Conservation (phyloP, 2,888 invertebrate species). For the Drosophila birchii region DNA sequence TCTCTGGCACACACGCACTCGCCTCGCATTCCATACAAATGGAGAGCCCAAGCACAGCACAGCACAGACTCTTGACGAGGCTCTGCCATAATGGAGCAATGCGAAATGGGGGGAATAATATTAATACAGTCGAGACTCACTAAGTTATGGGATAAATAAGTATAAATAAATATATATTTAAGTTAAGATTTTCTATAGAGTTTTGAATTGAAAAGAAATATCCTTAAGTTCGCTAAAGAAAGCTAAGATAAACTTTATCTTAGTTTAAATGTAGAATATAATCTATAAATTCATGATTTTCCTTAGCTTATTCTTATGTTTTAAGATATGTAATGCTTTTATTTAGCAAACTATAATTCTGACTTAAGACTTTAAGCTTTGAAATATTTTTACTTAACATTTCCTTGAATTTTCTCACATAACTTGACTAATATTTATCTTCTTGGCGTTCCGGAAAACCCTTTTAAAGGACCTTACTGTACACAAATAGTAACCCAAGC, state of each 20-base stretch:
- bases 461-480: slow-evolving; percentile 18
- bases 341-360: background rate
- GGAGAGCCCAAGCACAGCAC: slow-evolving; percentile 52
- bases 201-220: background rate
- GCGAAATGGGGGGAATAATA: slow-evolving; percentile 30
- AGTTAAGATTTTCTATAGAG: background rate
- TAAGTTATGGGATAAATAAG: background rate
- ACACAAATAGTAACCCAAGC: slow-evolving; percentile 1
- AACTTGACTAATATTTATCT: background rate
- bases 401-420: background rate
- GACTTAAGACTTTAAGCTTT: background rate
- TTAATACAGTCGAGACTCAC: slow-evolving; percentile 34
- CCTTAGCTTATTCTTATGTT: background rate
- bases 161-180: background rate
- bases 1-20: slow-evolving; percentile 5
- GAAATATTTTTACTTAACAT: background rate
- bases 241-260: background rate
- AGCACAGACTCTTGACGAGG: slow-evolving; percentile 51
- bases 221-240: background rate
- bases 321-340: too few relatives aligned
- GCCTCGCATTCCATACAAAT: slow-evolving; percentile 57
- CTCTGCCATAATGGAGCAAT: slow-evolving; percentile 52
- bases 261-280: background rate
- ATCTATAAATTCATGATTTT: background rate
- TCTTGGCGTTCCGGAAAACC: background rate